A percentile compares a stretch with the other conserved stretches of the same genome.
These are phyloP conservation scores for Psylliodes chrysocephalus DNA, from an alignment of 2,888 invertebrate species.

Conservation along the genomic window DNA sequence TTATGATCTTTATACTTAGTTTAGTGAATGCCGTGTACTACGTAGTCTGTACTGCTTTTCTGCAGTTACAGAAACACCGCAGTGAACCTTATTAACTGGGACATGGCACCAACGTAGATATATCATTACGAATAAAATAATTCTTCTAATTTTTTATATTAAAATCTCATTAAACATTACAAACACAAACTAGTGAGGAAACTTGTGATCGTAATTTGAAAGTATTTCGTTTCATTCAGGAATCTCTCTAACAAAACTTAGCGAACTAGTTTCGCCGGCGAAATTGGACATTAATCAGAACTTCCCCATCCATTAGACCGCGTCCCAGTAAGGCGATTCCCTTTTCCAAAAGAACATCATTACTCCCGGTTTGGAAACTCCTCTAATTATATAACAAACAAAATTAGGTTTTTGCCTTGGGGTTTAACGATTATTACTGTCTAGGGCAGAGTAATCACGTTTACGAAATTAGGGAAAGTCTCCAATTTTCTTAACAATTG, in stretches of 20 bases:
- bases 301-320: constrained; percentile 21
- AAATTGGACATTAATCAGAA: constrained; percentile 33
- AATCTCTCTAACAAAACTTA: not conserved
- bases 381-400: constrained; percentile 21
- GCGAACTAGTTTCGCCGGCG: constrained; percentile 17
- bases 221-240: not conserved
- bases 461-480: no score
- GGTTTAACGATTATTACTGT: constrained; percentile 2
- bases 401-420: constrained; percentile 19
- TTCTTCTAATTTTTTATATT: no score
- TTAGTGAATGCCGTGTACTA: no score
- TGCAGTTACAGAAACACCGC: no score
- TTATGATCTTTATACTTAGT: no score
- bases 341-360: constrained; percentile 20
- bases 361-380: constrained; percentile 9
- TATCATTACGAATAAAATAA: no score
- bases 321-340: not conserved
- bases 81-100: no score
- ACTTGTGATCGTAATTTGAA: not conserved
- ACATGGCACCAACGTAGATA: no score
- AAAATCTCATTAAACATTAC: no score
- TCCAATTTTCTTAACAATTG: no score
- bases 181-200: no score
- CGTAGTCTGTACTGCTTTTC: no score
- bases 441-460: not conserved